Percentiles rank a stretch among this genome's conserved stretches.
phyloP scores from a whole-genome alignment of 2,888 invertebrate genomes.

The Lissocephala sabroskyi region DNA sequence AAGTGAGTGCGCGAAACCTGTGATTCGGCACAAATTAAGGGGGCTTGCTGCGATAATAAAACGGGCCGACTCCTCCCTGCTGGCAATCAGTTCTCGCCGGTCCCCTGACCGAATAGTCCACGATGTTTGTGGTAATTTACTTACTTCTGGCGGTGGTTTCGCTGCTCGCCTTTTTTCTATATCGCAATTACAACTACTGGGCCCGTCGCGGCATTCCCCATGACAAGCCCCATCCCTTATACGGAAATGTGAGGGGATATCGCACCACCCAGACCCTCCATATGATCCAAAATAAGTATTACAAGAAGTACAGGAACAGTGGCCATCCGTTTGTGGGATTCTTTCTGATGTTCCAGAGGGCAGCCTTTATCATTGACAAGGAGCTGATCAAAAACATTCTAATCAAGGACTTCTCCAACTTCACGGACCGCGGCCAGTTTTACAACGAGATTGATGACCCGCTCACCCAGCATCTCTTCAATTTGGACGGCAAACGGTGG shows the following conservation, averaged over 20 bases:
- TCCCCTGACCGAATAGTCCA: too few species aligned
- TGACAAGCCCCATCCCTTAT: conserved; percentile 28
- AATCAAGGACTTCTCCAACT: conserved; percentile 68
- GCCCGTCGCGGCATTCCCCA: conserved; percentile 32
- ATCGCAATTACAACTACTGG: conserved; percentile 22
- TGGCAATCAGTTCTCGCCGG: too few species aligned
- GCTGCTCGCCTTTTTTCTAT: conserved; percentile 11
- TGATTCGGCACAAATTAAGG: too few species aligned
- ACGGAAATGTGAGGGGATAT: conserved; percentile 22
- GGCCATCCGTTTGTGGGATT: conserved; percentile 6
- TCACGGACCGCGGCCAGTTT: conserved; percentile 64
- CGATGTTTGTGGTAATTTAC: too few species aligned
- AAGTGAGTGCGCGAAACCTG: too few species aligned
- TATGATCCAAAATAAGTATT: conserved; percentile 15
- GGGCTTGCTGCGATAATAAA: too few species aligned
- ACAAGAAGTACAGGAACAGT: conserved; percentile 1
- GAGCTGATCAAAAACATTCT: conserved; percentile 65
- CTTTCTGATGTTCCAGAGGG: background rate
- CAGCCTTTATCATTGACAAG: conserved; percentile 45
- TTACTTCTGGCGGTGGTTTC: too few species aligned
- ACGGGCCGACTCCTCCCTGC: too few species aligned
- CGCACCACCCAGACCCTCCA: conserved; percentile 16
- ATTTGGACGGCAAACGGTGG: conserved; percentile 72
- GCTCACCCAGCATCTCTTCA: conserved; percentile 60
- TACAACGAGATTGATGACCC: conserved; percentile 67